Evolutionary conservation across 2,113 vertebrate species (phyloP).

Genomic region (Tautogolabrus adspersus): DNA sequence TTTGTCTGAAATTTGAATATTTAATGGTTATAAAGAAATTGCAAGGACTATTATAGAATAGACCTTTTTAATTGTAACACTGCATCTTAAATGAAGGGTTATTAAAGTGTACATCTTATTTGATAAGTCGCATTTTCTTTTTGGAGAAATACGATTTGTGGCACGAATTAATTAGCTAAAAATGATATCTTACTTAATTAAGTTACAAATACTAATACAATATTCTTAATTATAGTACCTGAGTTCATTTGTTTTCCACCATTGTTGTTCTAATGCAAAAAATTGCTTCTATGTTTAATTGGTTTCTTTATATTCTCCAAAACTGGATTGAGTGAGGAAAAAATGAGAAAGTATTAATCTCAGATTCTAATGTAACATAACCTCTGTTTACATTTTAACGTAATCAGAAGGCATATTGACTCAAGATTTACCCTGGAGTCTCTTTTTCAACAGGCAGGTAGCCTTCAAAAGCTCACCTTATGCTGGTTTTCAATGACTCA

Average conservation of each 20-base stretch:
- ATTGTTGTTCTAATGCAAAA: too few relatives aligned
- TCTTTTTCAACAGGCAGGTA: too few relatives aligned
- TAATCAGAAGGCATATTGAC: too few relatives aligned
- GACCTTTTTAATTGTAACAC: background rate
- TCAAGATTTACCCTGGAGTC: too few relatives aligned
- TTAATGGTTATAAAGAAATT: too few relatives aligned
- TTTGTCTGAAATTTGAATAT: too few relatives aligned
- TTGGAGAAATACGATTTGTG: background rate
- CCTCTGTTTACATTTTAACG: background rate
- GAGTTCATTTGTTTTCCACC: too few relatives aligned
- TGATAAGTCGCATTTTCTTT: background rate
- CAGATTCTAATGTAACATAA: background rate
- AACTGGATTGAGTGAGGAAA: background rate
- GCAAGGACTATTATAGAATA: background rate
- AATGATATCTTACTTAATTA: too few relatives aligned
- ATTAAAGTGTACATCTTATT: background rate
- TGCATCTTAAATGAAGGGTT: background rate
- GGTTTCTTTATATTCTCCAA: background rate
- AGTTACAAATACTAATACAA: background rate
- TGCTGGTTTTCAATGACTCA: slow-evolving; percentile 1
- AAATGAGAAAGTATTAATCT: background rate
- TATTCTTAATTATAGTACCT: too few relatives aligned
- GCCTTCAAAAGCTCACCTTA: too few relatives aligned
- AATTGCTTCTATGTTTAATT: background rate
- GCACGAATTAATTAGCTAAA: too few relatives aligned